A percentile compares a stretch with the other conserved stretches of the same genome.
phyloP scores from a whole-genome alignment of 2,797 vertebrate genomes.

The Notoglanidium macrostoma region DNA sequence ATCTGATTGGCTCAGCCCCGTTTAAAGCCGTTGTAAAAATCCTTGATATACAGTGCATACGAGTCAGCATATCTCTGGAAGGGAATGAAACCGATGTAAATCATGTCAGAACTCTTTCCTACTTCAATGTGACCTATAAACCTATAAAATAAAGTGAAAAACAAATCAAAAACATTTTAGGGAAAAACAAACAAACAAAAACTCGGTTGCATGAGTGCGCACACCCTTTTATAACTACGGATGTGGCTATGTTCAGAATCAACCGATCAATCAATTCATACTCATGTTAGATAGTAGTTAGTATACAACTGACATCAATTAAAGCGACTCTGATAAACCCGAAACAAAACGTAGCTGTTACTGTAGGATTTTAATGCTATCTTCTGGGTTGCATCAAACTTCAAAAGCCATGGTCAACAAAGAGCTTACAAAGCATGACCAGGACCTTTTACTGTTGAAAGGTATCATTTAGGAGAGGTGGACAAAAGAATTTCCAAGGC shows the following conservation, averaged over 20 bases:
- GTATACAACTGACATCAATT: not conserved
- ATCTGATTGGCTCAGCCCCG: not conserved
- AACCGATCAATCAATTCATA: not conserved
- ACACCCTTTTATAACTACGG: not conserved
- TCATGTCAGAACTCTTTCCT: not conserved
- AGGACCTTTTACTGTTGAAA: not conserved
- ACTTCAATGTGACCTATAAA: no score
- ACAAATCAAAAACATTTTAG: no score
- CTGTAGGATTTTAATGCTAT: not conserved
- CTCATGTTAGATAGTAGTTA: not conserved
- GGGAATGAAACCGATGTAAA: not conserved
- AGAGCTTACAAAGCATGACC: not conserved
- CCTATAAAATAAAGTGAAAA: no score
- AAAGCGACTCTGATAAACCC: not conserved
- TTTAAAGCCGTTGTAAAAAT: not conserved
- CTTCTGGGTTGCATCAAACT: not conserved
- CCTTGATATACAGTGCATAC: not conserved
- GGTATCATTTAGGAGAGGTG: no score
- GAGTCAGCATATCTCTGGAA: not conserved
- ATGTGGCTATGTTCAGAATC: not conserved
- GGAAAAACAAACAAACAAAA: no score
- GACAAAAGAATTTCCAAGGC: no score
- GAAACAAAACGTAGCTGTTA: not conserved
- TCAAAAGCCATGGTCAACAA: not conserved
- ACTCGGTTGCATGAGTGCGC: no score